Conservation (phyloP, 2,113 vertebrate species). For the Dicrurus megarhynchus region DNA sequence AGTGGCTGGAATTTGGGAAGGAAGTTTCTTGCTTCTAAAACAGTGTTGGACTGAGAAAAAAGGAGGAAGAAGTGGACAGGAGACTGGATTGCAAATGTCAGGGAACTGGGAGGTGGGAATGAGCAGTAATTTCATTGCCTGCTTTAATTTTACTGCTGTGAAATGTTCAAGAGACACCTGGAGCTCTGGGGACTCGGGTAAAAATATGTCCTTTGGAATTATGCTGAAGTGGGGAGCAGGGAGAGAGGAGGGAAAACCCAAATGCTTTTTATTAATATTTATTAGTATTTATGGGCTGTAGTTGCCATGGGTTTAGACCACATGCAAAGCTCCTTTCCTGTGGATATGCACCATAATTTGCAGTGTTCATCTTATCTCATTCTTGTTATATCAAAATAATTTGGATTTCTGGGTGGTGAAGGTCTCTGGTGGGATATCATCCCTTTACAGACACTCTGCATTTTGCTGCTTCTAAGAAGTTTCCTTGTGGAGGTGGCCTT, state of each 20-base stretch:
- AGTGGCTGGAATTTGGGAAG: not conserved
- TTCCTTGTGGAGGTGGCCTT: not conserved
- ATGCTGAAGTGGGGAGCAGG: not conserved
- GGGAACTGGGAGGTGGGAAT: not conserved
- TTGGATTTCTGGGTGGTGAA: not conserved
- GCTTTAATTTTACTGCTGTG: not conserved
- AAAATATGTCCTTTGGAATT: not conserved
- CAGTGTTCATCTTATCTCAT: not conserved
- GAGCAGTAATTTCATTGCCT: not conserved
- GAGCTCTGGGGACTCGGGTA: rapidly evolving
- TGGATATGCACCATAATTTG: too few species aligned
- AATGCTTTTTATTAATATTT: not conserved
- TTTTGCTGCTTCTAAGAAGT: not conserved
- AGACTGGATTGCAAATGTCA: not conserved
- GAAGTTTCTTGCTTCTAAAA: not conserved
- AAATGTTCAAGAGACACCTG: not conserved
- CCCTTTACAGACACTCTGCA: not conserved
- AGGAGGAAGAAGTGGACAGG: not conserved
- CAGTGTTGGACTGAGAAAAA: not conserved
- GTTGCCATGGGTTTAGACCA: not conserved
- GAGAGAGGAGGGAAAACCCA: not conserved
- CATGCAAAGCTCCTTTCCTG: not conserved
- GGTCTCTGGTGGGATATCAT: not conserved
- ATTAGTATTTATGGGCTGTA: not conserved
- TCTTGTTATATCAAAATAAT: not conserved